These are phyloP conservation scores for Microctonus hyperodae DNA, from an alignment of 2,888 invertebrate species.

Conservation along the genomic window DNA sequence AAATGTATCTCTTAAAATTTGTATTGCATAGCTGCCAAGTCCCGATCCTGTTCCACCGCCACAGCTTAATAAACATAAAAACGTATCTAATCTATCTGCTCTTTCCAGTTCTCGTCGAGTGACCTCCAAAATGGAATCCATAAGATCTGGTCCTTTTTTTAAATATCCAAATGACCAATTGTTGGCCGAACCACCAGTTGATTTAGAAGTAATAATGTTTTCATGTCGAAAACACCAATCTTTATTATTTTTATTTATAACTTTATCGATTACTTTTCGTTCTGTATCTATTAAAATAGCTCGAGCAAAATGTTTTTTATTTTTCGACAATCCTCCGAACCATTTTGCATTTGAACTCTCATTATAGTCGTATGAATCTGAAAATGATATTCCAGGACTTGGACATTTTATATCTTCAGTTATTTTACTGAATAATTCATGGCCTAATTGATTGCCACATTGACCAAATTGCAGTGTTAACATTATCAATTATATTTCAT, in stretches of 20 bases:
- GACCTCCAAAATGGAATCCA: constrained; percentile 57
- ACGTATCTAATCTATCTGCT: constrained; percentile 61
- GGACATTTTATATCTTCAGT: constrained; percentile 58
- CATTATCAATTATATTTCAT: no score
- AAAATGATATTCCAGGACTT: constrained; percentile 48
- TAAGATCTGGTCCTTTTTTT: constrained; percentile 59
- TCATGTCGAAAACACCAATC: constrained; percentile 59
- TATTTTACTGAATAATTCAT: constrained; percentile 62
- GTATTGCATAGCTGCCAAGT: constrained; percentile 63
- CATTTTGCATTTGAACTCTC: constrained; percentile 60
- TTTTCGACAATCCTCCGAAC: constrained; percentile 60
- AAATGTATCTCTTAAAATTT: constrained; percentile 62
- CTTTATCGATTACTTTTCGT: constrained; percentile 62
- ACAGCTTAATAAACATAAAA: constrained; percentile 64
- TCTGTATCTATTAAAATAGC: constrained; percentile 66
- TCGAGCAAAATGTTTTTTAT: constrained; percentile 59
- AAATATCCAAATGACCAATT: constrained; percentile 67
- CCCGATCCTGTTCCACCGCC: constrained; percentile 68
- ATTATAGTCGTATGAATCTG: constrained; percentile 54
- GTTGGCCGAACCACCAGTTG: constrained; percentile 65
- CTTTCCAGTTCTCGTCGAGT: constrained; percentile 63
- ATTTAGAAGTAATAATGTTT: constrained; percentile 61
- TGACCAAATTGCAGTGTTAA: constrained; percentile 66
- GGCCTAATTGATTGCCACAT: constrained; percentile 67
- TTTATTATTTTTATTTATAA: constrained; percentile 44